These are phyloP conservation scores for Gavia stellata DNA, from an alignment of 2,113 vertebrate genomes.

Conservation along the genomic window DNA sequence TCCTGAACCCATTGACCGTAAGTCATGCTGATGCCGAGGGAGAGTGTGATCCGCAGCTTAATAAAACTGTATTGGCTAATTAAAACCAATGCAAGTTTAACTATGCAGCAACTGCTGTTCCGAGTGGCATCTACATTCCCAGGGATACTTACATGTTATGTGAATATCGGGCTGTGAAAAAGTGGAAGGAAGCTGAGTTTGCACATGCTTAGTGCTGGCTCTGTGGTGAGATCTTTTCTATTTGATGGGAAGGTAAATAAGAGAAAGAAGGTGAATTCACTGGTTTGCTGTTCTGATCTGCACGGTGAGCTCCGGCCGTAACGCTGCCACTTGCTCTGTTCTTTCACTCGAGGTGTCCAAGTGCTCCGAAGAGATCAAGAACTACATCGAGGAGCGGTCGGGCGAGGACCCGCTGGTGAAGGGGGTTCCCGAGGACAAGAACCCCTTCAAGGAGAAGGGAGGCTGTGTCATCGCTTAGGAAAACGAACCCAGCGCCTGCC, in stretches of 20 bases:
- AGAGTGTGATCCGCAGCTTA: neutral
- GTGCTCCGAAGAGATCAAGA: slow-evolving; percentile 94
- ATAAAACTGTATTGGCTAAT: neutral
- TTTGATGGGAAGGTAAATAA: neutral
- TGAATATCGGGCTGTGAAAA: neutral
- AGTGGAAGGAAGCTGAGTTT: neutral
- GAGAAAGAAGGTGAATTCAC: neutral
- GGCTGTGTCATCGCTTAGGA: slow-evolving; percentile 90
- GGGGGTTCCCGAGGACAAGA: slow-evolving; percentile 94
- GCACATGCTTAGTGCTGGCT: neutral
- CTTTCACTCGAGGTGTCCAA: slow-evolving; percentile 85
- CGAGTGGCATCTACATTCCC: rapidly evolving
- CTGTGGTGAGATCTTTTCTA: neutral
- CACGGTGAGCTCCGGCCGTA: neutral
- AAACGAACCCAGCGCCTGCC: neutral
- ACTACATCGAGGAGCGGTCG: slow-evolving; percentile 85
- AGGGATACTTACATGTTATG: neutral
- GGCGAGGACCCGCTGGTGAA: slow-evolving; percentile 91
- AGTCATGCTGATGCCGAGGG: neutral
- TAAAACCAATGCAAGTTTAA: neutral
- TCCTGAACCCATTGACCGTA: neutral
- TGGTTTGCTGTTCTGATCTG: neutral
- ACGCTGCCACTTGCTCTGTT: neutral
- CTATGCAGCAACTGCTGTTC: neutral
- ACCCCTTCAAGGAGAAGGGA: slow-evolving; percentile 98